Evolutionary conservation across 1,140 invertebrate species (phyloP).

Genomic region (Caerostris extrusa): DNA sequence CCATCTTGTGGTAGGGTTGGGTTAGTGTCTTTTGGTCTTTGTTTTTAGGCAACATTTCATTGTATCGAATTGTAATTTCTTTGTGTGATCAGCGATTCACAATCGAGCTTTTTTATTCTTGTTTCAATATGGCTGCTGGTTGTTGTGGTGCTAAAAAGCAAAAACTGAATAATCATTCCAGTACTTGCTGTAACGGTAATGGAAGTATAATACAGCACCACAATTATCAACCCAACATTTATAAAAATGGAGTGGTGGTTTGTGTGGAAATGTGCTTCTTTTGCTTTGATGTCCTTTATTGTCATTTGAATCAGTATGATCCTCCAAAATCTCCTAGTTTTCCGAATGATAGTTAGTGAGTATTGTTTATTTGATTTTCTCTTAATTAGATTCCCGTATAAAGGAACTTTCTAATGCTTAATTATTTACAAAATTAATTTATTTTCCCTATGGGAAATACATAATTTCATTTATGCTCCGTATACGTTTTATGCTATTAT

Average conservation of each 20-base stretch:
- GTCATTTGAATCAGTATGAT: conserved; percentile 95
- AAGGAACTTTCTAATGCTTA: no score
- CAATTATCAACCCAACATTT: conserved; percentile 65
- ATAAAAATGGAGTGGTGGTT: conserved; percentile 85
- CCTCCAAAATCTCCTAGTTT: conserved; percentile 94
- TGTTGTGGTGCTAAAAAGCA: conserved; percentile 95
- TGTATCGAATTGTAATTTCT: neutral
- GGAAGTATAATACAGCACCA: conserved; percentile 58
- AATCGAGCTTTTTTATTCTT: conserved; percentile 31
- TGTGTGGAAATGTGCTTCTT: conserved; percentile 98
- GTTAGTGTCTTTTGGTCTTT: neutral
- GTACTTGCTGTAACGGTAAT: conserved; percentile 72
- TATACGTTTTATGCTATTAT: no score
- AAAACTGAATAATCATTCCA: conserved; percentile 87
- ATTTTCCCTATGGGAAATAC: no score
- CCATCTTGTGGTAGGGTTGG: neutral
- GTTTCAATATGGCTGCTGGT: conserved; percentile 88
- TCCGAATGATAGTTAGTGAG: conserved; percentile 97
- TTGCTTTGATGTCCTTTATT: conserved; percentile 98
- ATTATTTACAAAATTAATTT: no score
- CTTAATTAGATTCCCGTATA: no score
- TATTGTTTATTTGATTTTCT: conserved; percentile 79
- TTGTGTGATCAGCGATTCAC: neutral
- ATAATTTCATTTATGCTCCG: no score
- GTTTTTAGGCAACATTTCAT: neutral